Conservation (phyloP, 2,113 vertebrate genomes). For the Forbesichthys papilliferus region DNA sequence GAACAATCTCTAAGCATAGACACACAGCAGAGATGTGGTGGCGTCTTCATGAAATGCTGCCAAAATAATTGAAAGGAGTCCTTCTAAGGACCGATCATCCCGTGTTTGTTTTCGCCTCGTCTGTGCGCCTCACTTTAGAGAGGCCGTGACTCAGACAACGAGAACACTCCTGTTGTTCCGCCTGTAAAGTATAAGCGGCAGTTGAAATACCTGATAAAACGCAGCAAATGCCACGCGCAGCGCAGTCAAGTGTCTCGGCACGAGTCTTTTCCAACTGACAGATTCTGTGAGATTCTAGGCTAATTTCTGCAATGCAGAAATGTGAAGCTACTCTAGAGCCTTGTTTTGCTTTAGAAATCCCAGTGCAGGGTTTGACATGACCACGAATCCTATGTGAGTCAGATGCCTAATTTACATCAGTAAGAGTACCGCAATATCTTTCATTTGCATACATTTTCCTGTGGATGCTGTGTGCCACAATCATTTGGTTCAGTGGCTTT, state of each 20-base stretch:
- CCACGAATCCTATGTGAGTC: slow-evolving; percentile 15
- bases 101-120: slow-evolving; percentile 43
- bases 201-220: slow-evolving; percentile 56
- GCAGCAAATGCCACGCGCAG: slow-evolving; percentile 37
- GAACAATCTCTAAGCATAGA: slow-evolving; percentile 36
- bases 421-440: neutral
- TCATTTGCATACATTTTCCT: neutral
- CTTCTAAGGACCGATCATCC: slow-evolving; percentile 57
- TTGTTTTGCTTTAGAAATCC: slow-evolving; percentile 33
- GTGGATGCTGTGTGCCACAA: no score
- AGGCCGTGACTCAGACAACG: slow-evolving; percentile 43
- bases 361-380: slow-evolving; percentile 11
- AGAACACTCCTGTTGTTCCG: slow-evolving; percentile 43
- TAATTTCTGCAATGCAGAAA: slow-evolving; percentile 50
- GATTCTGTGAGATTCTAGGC: slow-evolving; percentile 40
- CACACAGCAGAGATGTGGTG: slow-evolving; percentile 31
- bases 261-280: slow-evolving; percentile 27
- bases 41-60: slow-evolving; percentile 43
- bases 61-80: slow-evolving; percentile 64
- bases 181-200: slow-evolving; percentile 48
- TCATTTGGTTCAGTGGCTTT: no score
- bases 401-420: neutral
- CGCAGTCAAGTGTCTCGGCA: slow-evolving; percentile 14
- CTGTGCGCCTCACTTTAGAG: slow-evolving; percentile 47
- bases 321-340: slow-evolving; percentile 32